Conservation (phyloP, 2,888 invertebrate genomes). For the Drosophila atripex region DNA sequence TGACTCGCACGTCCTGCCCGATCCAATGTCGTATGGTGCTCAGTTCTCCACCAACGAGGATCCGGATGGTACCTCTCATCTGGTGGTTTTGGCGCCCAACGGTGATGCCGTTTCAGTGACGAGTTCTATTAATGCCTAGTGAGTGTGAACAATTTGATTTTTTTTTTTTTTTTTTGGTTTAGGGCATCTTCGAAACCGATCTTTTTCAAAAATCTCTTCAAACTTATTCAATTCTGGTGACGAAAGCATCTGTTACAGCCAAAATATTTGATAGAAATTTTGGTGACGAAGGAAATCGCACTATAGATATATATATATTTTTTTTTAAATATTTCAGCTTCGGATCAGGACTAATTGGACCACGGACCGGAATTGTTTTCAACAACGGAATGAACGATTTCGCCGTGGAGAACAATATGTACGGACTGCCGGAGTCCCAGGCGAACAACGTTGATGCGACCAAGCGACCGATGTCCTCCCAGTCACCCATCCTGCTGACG, state of each 20-base stretch:
- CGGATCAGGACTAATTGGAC: slow-evolving; percentile 91
- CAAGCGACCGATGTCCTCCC: slow-evolving; percentile 94
- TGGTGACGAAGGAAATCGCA: too few relatives aligned
- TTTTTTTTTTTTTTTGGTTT: background rate
- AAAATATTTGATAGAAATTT: too few relatives aligned
- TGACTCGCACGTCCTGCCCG: slow-evolving; percentile 87
- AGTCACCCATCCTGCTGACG: slow-evolving; percentile 92
- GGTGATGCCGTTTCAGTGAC: slow-evolving; percentile 97
- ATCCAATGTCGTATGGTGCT: slow-evolving; percentile 89
- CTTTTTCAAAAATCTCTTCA: too few relatives aligned
- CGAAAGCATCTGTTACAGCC: too few relatives aligned
- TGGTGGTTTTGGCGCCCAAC: slow-evolving; percentile 92
- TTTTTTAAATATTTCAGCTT: slow-evolving; percentile 85
- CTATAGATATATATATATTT: too few relatives aligned
- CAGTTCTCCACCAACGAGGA: slow-evolving; percentile 84
- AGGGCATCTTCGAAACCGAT: too few relatives aligned
- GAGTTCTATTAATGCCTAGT: slow-evolving; percentile 92
- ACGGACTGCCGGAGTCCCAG: slow-evolving; percentile 90
- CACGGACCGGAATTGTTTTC: slow-evolving; percentile 93
- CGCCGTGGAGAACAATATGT: slow-evolving; percentile 90
- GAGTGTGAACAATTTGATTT: slow-evolving; percentile 79
- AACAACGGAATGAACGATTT: slow-evolving; percentile 99
- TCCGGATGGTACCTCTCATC: slow-evolving; percentile 93
- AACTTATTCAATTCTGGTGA: too few relatives aligned
- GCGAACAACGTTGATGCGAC: slow-evolving; percentile 92